Percentiles rank a stretch among this genome's conserved stretches.
phyloP scores from a whole-genome alignment of 2,113 vertebrate genomes.

The Piliocolobus tephrosceles region DNA sequence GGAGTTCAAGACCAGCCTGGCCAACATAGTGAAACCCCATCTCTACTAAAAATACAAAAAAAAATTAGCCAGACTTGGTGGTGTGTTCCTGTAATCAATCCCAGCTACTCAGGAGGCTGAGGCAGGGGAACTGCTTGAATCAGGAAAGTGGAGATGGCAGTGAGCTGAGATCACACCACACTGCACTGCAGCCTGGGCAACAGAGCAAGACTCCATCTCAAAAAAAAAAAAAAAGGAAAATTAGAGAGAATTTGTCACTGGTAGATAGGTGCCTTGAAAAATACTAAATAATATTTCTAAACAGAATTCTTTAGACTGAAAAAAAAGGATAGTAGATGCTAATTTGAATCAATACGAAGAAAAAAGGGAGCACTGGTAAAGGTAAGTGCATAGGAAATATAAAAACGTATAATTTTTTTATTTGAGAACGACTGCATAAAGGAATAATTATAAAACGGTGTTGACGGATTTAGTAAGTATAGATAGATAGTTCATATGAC shows the following conservation, averaged over 20 bases:
- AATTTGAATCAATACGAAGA: neutral
- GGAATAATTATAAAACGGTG: neutral
- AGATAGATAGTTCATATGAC: neutral
- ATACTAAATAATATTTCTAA: neutral
- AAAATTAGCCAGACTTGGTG: no score
- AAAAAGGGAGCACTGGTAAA: neutral
- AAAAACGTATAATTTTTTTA: neutral
- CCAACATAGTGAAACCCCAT: no score
- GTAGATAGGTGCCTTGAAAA: neutral
- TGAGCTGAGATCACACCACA: no score
- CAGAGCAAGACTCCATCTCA: no score
- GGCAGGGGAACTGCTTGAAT: no score
- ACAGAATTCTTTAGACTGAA: neutral
- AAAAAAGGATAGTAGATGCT: neutral
- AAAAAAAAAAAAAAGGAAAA: neutral
- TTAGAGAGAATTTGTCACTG: neutral
- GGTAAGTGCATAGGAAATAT: neutral
- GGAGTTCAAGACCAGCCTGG: no score
- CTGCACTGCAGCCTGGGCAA: no score
- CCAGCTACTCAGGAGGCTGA: no score
- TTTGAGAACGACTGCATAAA: neutral
- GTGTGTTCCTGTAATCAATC: no score
- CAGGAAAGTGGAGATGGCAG: no score
- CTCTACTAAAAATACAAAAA: no score
- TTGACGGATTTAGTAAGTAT: neutral